Percentiles rank a stretch among this genome's conserved stretches.
Evolutionary conservation across 2,113 vertebrate genomes (phyloP).

Genomic region (Crotalus helleri): DNA sequence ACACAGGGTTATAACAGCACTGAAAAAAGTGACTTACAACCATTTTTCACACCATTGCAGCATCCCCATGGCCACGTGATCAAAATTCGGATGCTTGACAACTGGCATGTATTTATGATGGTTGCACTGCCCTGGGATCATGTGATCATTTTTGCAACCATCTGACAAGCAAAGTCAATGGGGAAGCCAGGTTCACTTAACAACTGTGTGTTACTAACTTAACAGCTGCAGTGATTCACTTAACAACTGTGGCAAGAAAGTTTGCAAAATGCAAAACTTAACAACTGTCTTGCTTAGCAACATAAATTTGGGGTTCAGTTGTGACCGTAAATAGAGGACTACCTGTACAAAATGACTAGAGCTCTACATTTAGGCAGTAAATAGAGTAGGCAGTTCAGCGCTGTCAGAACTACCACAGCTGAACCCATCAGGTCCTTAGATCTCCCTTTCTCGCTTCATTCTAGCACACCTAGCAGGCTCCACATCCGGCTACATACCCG

Average conservation of each 20-base stretch:
- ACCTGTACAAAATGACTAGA: background rate
- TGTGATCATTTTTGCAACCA: background rate
- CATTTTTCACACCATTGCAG: too few relatives aligned
- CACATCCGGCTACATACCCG: constrained; percentile 64
- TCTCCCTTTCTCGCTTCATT: background rate
- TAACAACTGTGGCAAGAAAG: background rate
- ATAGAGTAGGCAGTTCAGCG: background rate
- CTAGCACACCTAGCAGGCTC: fast-evolving
- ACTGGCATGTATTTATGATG: background rate
- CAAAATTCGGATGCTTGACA: background rate
- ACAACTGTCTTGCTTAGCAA: background rate
- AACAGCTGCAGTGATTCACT: background rate
- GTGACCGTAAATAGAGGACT: background rate
- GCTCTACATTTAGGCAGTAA: background rate
- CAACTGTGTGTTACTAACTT: background rate
- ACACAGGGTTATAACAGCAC: too few relatives aligned
- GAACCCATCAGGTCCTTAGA: background rate
- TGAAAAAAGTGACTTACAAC: too few relatives aligned
- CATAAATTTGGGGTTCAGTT: background rate
- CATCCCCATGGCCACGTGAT: background rate
- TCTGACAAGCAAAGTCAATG: background rate
- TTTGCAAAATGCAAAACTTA: background rate
- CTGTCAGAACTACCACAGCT: background rate
- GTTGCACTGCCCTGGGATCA: background rate
- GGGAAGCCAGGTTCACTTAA: background rate